Conservation (phyloP, 2,888 invertebrate species). For the Xestoiulus laeticollis region DNA sequence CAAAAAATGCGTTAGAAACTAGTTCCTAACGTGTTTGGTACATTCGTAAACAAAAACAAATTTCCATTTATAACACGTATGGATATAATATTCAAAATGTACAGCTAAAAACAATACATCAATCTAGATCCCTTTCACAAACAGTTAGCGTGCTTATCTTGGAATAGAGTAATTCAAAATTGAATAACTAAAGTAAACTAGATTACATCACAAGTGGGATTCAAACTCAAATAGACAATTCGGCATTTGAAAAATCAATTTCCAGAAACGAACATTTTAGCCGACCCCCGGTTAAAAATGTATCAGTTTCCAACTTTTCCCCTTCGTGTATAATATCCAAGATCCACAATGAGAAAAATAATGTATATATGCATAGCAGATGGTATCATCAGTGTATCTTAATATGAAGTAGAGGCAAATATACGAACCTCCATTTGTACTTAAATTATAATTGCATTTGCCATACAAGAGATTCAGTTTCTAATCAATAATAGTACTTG, state of each 20-base stretch:
- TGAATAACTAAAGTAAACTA: too few relatives aligned
- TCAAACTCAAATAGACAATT: neutral
- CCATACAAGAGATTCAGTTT: conserved; percentile 7
- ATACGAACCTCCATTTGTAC: conserved; percentile 24
- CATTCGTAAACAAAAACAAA: too few relatives aligned
- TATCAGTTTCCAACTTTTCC: neutral
- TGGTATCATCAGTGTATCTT: conserved; percentile 34
- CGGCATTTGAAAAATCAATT: too few relatives aligned
- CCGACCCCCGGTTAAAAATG: neutral
- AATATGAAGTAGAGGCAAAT: conserved; percentile 37
- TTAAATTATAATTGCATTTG: conserved; percentile 37
- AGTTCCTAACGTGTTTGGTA: too few relatives aligned
- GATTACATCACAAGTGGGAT: too few relatives aligned
- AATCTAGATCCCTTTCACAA: too few relatives aligned
- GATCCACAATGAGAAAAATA: conserved; percentile 23
- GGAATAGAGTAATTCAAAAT: too few relatives aligned
- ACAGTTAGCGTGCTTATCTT: too few relatives aligned
- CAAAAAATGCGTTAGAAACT: too few relatives aligned
- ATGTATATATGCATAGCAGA: conserved; percentile 7
- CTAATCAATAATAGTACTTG: conserved; percentile 13
- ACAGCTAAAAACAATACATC: too few relatives aligned
- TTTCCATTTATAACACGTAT: too few relatives aligned
- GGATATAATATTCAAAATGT: too few relatives aligned
- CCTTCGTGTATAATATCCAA: conserved; percentile 4
- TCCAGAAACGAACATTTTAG: neutral